Base-by-base conservation (phyloP, 2,888 invertebrate genomes). In the Hirtodrosophila trivittata region DNA sequence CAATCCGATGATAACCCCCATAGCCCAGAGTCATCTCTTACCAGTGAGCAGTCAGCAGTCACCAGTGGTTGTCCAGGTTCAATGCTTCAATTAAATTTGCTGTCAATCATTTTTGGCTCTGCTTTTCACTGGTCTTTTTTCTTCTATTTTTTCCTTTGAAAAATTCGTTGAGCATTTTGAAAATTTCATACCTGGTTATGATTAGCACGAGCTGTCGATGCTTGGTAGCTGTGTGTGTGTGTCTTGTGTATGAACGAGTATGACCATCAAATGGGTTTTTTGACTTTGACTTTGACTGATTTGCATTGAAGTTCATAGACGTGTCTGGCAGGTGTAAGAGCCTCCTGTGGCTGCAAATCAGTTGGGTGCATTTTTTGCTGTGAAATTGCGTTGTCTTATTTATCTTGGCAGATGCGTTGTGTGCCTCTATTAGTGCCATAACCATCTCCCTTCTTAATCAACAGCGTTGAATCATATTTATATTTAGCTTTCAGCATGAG, bases 11-110 rank as follows among this genome's bases (percentile, higher is more conserved):
- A 54, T 63, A 62, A 55, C n/a, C 30, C 26, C 26, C 9, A 8
- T 9, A 7, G 9, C 39, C 39, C 33, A 39, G 30, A 25, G 1
- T 14, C 12, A 16, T 16, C 5, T 39, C 32, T 16, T 12, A 8
- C 9, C 3, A 1, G 10, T 16, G 12, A 7, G 6, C 12, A 16
- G 16, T 8, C 2, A 0, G 12, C 42, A 25, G 12, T 10, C 5
- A 9, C 14, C 14, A 13, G 33, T 49, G 50, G 45, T 57, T 59
- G 60, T 37, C 41, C 58, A 77, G 75, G 72, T 77, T 83, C 84
- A 77, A 66, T 69, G 75, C 80, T 75, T 80, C 84, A 80, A 80
- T 83, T 80, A 80, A 80, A 75, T 66, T 65, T 46, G 50, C 84
- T 83, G 80, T 80, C 80, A 80, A 80, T 80, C 80, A 80, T 54